Evolutionary conservation across 2,113 vertebrate species (phyloP).

Genomic region (Brienomyrus brachyistius): DNA sequence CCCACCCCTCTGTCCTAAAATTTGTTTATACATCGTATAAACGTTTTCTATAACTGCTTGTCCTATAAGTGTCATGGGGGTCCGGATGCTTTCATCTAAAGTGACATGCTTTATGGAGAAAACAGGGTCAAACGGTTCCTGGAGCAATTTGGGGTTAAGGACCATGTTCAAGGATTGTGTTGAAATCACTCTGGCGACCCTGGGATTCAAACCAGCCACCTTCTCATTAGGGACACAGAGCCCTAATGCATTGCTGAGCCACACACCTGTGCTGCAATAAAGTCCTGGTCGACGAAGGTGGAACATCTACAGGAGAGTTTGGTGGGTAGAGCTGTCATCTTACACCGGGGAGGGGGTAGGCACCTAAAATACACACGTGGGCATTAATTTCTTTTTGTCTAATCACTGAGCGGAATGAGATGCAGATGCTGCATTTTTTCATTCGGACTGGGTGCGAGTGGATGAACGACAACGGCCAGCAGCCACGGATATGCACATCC

Average conservation of each 20-base stretch:
- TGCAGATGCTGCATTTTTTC: neutral
- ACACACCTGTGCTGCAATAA: neutral
- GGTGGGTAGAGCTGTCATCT: neutral
- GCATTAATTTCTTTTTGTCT: neutral
- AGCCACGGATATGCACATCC: neutral
- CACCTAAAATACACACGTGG: neutral
- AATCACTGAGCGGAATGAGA: neutral
- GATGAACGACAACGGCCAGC: neutral
- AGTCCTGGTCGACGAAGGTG: neutral
- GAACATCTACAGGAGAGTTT: neutral
- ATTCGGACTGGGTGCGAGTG: neutral
- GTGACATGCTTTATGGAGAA: neutral
- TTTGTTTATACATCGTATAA: neutral
- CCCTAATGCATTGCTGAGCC: neutral
- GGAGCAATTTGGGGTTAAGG: neutral
- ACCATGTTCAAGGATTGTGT: neutral
- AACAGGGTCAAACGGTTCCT: neutral
- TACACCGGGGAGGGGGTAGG: neutral
- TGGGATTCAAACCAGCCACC: neutral
- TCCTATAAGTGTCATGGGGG: neutral
- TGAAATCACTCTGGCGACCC: neutral
- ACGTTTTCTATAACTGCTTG: neutral
- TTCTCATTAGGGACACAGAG: neutral
- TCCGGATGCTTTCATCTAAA: neutral
- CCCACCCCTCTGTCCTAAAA: too few species aligned